A percentile compares a stretch with the other conserved stretches of the same genome.
These are phyloP conservation scores for Lepidostoma basale DNA, from an alignment of 1,140 invertebrate species.

Conservation along the genomic window DNA sequence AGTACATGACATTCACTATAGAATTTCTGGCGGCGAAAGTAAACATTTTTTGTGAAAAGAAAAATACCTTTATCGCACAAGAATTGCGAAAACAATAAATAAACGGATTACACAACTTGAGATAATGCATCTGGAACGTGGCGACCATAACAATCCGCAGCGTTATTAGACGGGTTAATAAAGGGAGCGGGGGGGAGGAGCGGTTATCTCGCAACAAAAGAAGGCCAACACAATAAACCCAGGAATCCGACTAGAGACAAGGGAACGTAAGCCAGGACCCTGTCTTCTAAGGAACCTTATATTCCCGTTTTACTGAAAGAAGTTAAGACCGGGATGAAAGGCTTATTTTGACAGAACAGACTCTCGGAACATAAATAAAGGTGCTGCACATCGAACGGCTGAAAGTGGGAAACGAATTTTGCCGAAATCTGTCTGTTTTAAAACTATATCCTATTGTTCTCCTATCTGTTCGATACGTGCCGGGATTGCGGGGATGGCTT, in stretches of 20 bases:
- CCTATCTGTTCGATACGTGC: not conserved
- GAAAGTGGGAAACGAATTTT: conserved; percentile 17
- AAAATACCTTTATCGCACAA: too few relatives aligned
- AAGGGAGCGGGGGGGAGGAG: conserved; percentile 8
- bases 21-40: too few relatives aligned
- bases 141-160: too few relatives aligned
- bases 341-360: conserved; percentile 45
- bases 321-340: conserved; percentile 41
- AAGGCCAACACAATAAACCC: conserved; percentile 40
- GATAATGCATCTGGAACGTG: not conserved
- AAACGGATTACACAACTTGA: not conserved
- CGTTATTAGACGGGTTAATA: conserved; percentile 17
- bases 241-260: conserved; percentile 34
- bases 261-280: conserved; percentile 33
- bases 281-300: conserved; percentile 37
- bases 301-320: conserved; percentile 44
- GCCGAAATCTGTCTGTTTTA: conserved; percentile 12
- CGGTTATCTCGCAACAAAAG: conserved; percentile 39
- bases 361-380: conserved; percentile 43
- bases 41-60: too few relatives aligned
- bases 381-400: conserved; percentile 18
- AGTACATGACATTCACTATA: too few relatives aligned
- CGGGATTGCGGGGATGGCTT: not conserved
- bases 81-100: not conserved
- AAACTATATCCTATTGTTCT: conserved; percentile 16